These are phyloP conservation scores for Zootoca vivipara DNA, from an alignment of 2,113 vertebrate species.

Conservation along the genomic window DNA sequence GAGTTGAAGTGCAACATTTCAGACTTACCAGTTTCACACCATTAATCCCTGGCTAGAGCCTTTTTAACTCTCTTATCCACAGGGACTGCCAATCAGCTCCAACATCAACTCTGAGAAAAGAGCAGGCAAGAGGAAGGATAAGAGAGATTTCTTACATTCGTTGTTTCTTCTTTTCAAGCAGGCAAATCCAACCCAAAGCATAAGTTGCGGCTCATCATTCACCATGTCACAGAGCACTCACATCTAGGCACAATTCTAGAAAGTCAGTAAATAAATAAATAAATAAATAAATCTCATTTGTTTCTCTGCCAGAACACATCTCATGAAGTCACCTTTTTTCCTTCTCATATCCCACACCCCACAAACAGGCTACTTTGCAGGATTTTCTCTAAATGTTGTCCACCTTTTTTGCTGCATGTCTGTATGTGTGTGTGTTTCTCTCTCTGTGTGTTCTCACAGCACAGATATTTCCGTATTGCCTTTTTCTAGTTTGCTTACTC, in stretches of 20 bases:
- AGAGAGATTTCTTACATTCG: neutral
- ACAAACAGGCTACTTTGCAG: too few relatives aligned
- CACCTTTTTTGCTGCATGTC: too few relatives aligned
- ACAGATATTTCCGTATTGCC: too few relatives aligned
- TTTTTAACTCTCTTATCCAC: neutral
- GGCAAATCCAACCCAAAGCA: neutral
- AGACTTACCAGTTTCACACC: neutral
- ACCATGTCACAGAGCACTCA: neutral
- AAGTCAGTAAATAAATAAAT: constrained; percentile 24
- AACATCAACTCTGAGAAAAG: neutral
- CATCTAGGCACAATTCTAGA: neutral
- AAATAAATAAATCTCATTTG: constrained; percentile 50
- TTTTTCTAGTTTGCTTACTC: too few relatives aligned
- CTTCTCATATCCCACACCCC: too few relatives aligned
- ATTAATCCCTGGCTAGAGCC: neutral
- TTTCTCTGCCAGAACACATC: constrained; percentile 39
- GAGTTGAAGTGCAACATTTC: neutral
- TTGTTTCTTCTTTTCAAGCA: constrained; percentile 6
- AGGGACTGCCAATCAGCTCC: constrained; percentile 29
- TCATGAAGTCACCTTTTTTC: constrained; percentile 20
- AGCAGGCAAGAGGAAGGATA: constrained; percentile 10
- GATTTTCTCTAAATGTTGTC: too few relatives aligned
- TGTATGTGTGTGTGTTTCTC: too few relatives aligned
- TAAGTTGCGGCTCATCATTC: neutral
- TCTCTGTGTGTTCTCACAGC: too few relatives aligned